These are phyloP conservation scores for Asarcornis scutulata DNA, from an alignment of 2,113 vertebrate genomes.

Conservation along the genomic window DNA sequence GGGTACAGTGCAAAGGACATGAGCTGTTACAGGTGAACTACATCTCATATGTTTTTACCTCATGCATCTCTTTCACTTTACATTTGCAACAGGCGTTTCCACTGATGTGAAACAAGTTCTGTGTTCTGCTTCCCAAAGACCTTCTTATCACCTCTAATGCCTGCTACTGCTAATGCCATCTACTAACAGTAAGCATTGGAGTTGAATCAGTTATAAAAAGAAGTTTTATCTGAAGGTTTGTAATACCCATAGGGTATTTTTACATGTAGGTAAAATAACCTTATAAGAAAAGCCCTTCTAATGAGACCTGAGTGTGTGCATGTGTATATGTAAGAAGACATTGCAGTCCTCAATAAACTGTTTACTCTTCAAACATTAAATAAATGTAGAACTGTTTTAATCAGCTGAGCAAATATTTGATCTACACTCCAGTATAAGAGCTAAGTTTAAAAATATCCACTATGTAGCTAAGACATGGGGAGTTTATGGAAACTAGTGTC, in stretches of 20 bases:
- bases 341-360: conserved; percentile 78
- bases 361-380: conserved; percentile 84
- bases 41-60: background rate
- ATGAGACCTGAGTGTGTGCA: conserved; percentile 31
- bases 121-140: background rate
- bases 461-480: conserved; percentile 54
- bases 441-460: conserved; percentile 73
- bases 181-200: background rate
- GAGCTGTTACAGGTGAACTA: background rate
- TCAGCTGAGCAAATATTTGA: conserved; percentile 84
- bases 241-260: background rate
- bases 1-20: background rate
- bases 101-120: background rate
- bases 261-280: background rate
- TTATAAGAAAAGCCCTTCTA: conserved; percentile 48
- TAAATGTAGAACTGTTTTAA: conserved; percentile 82
- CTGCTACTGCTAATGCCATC: background rate
- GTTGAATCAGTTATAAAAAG: background rate
- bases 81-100: background rate
- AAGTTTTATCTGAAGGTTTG: background rate
- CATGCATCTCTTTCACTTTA: background rate
- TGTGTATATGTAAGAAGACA: conserved; percentile 55
- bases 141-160: background rate
- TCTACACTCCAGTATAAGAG: conserved; percentile 71
- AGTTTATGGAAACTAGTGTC: conserved; percentile 74